Evolutionary conservation across 1,140 invertebrate species (phyloP).

Genomic region (Copidosoma floridanum): DNA sequence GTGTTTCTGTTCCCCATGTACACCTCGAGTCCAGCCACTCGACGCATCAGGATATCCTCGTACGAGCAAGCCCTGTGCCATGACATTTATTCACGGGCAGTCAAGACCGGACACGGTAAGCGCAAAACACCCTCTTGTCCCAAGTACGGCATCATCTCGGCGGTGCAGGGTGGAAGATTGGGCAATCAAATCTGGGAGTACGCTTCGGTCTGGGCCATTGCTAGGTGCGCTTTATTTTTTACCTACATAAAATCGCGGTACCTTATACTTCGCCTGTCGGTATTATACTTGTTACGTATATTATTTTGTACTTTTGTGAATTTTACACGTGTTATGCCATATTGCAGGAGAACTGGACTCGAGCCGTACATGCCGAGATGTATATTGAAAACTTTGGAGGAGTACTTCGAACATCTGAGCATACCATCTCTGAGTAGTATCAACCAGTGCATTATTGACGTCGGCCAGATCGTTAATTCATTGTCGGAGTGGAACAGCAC

Average conservation of each 20-base stretch:
- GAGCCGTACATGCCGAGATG: constrained; percentile 62
- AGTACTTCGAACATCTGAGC: constrained; percentile 59
- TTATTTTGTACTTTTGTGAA: not conserved
- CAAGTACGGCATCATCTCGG: constrained; percentile 60
- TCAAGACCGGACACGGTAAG: constrained; percentile 49
- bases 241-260: not conserved
- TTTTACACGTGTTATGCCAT: no score
- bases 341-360: constrained; percentile 57
- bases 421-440: constrained; percentile 62
- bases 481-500: constrained; percentile 61
- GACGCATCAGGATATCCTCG: constrained; percentile 49
- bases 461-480: constrained; percentile 55
- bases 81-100: not conserved
- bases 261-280: no score
- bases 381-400: constrained; percentile 58
- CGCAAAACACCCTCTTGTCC: constrained; percentile 50
- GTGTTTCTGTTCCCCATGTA: constrained; percentile 65
- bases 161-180: constrained; percentile 60
- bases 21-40: constrained; percentile 48
- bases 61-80: constrained; percentile 61
- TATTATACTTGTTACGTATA: no score
- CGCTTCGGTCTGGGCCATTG: constrained; percentile 62
- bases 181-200: constrained; percentile 70
- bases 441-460: constrained; percentile 57
- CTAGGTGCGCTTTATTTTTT: constrained; percentile 33